Evolutionary conservation across 2,888 invertebrate genomes (phyloP), one percentile per base, ranked within the genome.

Genomic region (Elegia similella): DNA sequence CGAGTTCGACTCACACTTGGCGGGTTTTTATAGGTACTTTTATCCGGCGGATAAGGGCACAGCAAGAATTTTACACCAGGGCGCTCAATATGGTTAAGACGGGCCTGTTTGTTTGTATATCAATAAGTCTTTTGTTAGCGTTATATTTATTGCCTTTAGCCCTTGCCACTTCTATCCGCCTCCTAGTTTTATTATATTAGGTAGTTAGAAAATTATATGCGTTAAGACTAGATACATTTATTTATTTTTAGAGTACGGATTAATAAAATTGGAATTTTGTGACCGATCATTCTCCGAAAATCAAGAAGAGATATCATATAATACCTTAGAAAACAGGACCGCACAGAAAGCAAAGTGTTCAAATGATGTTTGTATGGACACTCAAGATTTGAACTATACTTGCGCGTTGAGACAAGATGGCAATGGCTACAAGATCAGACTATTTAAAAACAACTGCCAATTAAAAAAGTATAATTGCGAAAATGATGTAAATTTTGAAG

Each of bases 331-430:
- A 32, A 8, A 12, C 16, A 29, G 5, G 2, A 42, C 29, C 13
- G 23, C 42, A 52, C 38, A 15, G 17, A 16, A 43, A 56, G 23
- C 15, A 38, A 42, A 42, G 1, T 42, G 50, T 17, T 17, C 34
- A 8, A 5, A 34, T 1, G 1, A 34, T 32, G 8, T 7, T 10
- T 50, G 50, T 32, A 12, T 13, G 8, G 34, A 50, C 15, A 17
- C 50, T 7, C 50, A 50, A 50, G 52, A 59, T n/a, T 50, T 47
- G 0, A 52, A 63, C 12, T 56, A 63, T 52, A 69, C 85, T 0
- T 89, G 89, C 55, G 86, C 75, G 0, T 75, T 87, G 6, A 67
- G 68, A 64, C 59, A 68, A 67, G 76, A 84, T 6, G 84, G 79
- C 0, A 52, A 64, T 1, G 88, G 86, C 1, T 88, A 73, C 56